Base-by-base conservation (phyloP, 2,113 vertebrate species). In the Phycodurus eques region DNA sequence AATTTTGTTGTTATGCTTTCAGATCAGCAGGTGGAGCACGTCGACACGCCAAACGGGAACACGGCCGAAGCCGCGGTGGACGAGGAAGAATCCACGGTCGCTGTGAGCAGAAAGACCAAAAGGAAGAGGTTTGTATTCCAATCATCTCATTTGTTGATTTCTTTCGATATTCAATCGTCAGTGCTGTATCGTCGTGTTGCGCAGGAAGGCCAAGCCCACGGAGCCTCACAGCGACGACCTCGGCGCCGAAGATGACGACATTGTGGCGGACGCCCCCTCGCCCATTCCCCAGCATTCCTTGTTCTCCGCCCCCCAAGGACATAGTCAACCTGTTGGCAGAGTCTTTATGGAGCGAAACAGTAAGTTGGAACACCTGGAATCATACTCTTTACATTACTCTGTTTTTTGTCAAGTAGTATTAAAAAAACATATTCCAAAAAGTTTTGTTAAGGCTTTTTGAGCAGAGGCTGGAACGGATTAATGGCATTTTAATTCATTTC, bases 291-390 rank as follows among this genome's bases (percentile, higher is more conserved):
- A 93, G 22, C 94, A 92, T 54, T 93, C 94, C 66, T 80, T 95
- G 59, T 96, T 97, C 90, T 94, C 95, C 1, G 93, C 94, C 17
- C 94, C 97, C 7, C 92, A 89, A 1, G 91, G 93, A 35, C 80
- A 92, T 74, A 96, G 95, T 88, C 96, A 97, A 82, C 94, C 95
- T 10, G 90, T 95, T 14, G 91, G 94, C 73, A 96, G 94, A 86
- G 92, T 96, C 22, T 98, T 98, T 61, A 93, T 97, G 78, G 97
- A 99, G 88, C 95, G 94, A 82, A 96, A 90, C 82, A 79, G 96
- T 98, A 89, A 96, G 97, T 94, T 11, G 42, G 44, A 31, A 76
- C 42, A 17, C 15, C 14, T 53, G 5, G 20, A 57, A 11, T n/a
- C 10, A 1, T 11, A 53, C 15, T 53, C 15, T 53, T 51, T 15